Conservation (phyloP, 2,888 invertebrate species). For the Lepidochitona cinerea region DNA sequence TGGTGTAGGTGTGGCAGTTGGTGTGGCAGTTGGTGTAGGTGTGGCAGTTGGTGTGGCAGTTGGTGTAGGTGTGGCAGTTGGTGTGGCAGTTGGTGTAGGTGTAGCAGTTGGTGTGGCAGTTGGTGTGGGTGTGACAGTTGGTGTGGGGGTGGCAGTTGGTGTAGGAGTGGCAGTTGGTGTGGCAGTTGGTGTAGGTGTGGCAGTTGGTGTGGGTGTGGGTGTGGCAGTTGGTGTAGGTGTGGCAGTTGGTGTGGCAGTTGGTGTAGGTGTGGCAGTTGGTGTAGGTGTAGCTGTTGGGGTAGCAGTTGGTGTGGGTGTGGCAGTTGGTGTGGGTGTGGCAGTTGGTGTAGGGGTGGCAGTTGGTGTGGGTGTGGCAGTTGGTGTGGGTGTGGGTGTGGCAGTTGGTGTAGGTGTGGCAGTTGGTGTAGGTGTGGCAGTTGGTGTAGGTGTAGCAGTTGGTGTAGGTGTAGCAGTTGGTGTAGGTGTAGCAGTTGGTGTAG, state of each 20-base stretch:
- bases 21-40: background rate
- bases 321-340: background rate
- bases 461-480: background rate
- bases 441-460: background rate
- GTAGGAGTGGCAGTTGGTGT: background rate
- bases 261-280: background rate
- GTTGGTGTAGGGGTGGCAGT: background rate
- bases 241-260: background rate
- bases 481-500: background rate
- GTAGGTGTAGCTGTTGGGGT: no score
- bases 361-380: background rate
- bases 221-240: background rate
- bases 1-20: background rate
- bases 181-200: background rate
- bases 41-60: background rate
- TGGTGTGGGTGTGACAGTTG: background rate
- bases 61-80: background rate
- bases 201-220: background rate
- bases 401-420: background rate
- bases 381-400: background rate
- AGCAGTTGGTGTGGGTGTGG: background rate
- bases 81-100: no score
- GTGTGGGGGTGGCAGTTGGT: background rate
- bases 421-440: background rate
- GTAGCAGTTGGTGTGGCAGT: background rate